A percentile compares a stretch with the other conserved stretches of the same genome.
Evolutionary conservation across 2,888 invertebrate genomes (phyloP).

Genomic region (Abscondita cerata): DNA sequence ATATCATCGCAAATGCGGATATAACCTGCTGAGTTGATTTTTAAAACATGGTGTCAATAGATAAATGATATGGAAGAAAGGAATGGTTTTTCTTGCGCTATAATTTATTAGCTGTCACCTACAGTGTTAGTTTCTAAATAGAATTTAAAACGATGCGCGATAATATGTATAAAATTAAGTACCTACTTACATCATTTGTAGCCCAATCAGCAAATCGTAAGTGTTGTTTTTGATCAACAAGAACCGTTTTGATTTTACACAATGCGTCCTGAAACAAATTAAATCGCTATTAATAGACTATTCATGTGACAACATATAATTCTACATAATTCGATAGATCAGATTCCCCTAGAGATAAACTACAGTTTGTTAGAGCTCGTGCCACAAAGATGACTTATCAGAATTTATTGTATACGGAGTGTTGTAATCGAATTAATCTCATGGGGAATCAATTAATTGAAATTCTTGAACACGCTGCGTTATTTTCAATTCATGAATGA

Average conservation of each 20-base stretch:
- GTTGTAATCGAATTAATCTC: conserved; percentile 39
- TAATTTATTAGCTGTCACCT: conserved; percentile 38
- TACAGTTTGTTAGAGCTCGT: conserved; percentile 44
- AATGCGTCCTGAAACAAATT: conserved; percentile 77
- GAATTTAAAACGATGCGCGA: neutral
- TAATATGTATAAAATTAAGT: neutral
- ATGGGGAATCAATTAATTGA: conserved; percentile 31
- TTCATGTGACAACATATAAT: neutral
- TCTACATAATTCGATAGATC: conserved; percentile 15
- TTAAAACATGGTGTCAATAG: conserved; percentile 27
- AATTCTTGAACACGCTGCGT: conserved; percentile 28
- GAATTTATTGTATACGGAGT: conserved; percentile 28
- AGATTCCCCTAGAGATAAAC: conserved; percentile 47
- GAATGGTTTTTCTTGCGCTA: conserved; percentile 24
- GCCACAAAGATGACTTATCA: conserved; percentile 32
- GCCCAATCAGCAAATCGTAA: conserved; percentile 94
- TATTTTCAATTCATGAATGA: conserved; percentile 16
- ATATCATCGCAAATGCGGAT: too few species aligned
- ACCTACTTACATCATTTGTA: conserved; percentile 82
- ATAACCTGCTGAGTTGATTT: conserved; percentile 23
- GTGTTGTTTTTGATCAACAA: conserved; percentile 91
- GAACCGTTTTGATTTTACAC: conserved; percentile 79
- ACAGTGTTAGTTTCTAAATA: neutral
- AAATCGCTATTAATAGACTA: neutral
- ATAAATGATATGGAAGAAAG: conserved; percentile 26